phyloP scores from a whole-genome alignment of 2,888 invertebrate species.

The Sarcophaga caerulescens region DNA sequence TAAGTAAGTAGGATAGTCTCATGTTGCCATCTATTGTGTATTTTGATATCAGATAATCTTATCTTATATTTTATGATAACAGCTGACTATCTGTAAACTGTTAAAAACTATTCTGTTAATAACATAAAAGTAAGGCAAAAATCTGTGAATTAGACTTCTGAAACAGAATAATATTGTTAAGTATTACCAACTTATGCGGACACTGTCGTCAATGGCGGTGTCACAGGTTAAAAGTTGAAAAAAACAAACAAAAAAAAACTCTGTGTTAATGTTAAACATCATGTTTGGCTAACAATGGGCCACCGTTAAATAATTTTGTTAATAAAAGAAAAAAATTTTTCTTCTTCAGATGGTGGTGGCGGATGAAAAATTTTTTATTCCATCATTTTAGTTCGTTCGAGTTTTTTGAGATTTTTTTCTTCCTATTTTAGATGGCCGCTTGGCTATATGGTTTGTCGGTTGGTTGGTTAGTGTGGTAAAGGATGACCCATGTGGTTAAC shows the following conservation, averaged over 20 bases:
- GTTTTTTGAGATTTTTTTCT: neutral
- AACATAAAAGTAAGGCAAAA: too few relatives aligned
- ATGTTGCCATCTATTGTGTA: too few relatives aligned
- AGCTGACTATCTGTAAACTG: too few relatives aligned
- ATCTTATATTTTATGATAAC: too few relatives aligned
- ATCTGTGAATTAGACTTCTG: too few relatives aligned
- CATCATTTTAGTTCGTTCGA: neutral
- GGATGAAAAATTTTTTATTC: slow-evolving; percentile 17
- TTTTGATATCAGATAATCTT: too few relatives aligned
- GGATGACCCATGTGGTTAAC: slow-evolving; percentile 78
- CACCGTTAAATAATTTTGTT: slow-evolving; percentile 56
- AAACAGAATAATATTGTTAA: neutral
- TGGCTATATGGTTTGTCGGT: neutral
- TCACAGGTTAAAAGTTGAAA: neutral
- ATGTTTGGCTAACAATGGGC: slow-evolving; percentile 61
- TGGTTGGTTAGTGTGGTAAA: slow-evolving; percentile 30
- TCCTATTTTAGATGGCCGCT: neutral
- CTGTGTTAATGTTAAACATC: slow-evolving; percentile 47
- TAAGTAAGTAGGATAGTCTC: too few relatives aligned
- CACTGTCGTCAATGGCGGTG: too few relatives aligned
- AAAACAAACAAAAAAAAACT: slow-evolving; percentile 13
- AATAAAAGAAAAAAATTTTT: slow-evolving; percentile 3
- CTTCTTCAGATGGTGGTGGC: slow-evolving; percentile 24
- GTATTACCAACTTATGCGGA: too few relatives aligned
- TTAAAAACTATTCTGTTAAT: too few relatives aligned